Base-by-base conservation (phyloP, 2,113 vertebrate genomes). In the Synchiropus splendidus region DNA sequence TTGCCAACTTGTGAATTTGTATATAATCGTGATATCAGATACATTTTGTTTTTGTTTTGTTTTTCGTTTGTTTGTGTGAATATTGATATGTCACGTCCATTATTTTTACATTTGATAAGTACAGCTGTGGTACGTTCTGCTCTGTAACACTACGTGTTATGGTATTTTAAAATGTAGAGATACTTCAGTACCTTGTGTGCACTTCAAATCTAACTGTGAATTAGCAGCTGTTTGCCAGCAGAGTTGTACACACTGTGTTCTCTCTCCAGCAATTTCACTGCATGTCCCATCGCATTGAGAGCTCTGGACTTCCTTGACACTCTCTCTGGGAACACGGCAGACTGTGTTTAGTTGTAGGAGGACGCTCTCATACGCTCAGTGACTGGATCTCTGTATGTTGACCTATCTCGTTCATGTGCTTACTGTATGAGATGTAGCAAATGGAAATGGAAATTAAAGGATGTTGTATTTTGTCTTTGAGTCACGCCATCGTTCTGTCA, bases 161-260 rank as follows among this genome's bases (percentile, higher is more conserved):
- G 50, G 60, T 49, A 51, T 62, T 54, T 54, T 62, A 42, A 68
- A 17, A 57, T 39, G 54, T 63, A 50, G 73, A 73, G 53, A 50
- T 67, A 42, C 69, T 65, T 76, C 56, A 39, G 51, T 73, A 76
- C 65, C 67, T 69, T 65, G 66, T 78, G 74, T 79, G 72, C 72
- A 79, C 75, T 74, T 72, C 40, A 60, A 72, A 77, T 42, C 57
- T 66, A 68, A 81, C 77, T 80, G 77, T 86, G 78, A 83, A 80
- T 50, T 62, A 73, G 70, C 73, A 73, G 61, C 59, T 45, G 55
- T 77, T 74, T 77, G 61, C 64, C 54, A 77, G 58, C 54, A 48
- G 68, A 67, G 72, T 63, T 51, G 72, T 75, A 62, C 71, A 70
- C 77, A 61, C 64, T 74, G 69, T 79, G 61, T 75, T 75, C 55